Conservation (phyloP, 1,140 invertebrate species). For the Pinna nobilis region DNA sequence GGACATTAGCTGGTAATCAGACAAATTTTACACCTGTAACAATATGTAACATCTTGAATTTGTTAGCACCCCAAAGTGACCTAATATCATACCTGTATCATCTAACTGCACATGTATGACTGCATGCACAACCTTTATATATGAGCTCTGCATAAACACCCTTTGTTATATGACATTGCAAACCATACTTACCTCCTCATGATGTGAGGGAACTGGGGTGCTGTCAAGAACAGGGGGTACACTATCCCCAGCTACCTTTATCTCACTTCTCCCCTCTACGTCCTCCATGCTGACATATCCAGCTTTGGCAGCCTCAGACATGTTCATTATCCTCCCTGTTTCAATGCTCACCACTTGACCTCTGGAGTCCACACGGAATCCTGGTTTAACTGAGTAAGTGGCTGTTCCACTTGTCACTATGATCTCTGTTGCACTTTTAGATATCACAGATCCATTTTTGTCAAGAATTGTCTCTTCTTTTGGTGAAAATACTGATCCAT, state of each 20-base stretch:
- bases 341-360: conserved; percentile 60
- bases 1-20: too few species aligned
- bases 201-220: background rate
- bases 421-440: conserved; percentile 62
- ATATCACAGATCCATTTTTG: conserved; percentile 54
- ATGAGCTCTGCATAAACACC: conserved; percentile 19
- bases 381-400: conserved; percentile 57
- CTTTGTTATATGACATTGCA: background rate
- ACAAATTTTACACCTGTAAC: too few species aligned
- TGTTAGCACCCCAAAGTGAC: too few species aligned
- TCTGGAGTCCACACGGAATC: conserved; percentile 59
- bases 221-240: conserved; percentile 2
- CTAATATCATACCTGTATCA: too few species aligned
- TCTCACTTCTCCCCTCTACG: conserved; percentile 49
- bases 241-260: conserved; percentile 45
- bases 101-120: too few species aligned
- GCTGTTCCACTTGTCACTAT: conserved; percentile 52
- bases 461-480: conserved; percentile 45
- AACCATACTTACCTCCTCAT: conserved; percentile 16
- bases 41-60: too few species aligned
- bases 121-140: conserved; percentile 27
- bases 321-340: conserved; percentile 60
- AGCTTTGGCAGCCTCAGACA: conserved; percentile 87
- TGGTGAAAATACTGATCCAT: conserved; percentile 60
- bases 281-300: conserved; percentile 86